A percentile compares a stretch with the other conserved stretches of the same genome.
phyloP scores from a whole-genome alignment of 35 echinoderm and acorn worm species.

The Ophioderma brevispina region DNA sequence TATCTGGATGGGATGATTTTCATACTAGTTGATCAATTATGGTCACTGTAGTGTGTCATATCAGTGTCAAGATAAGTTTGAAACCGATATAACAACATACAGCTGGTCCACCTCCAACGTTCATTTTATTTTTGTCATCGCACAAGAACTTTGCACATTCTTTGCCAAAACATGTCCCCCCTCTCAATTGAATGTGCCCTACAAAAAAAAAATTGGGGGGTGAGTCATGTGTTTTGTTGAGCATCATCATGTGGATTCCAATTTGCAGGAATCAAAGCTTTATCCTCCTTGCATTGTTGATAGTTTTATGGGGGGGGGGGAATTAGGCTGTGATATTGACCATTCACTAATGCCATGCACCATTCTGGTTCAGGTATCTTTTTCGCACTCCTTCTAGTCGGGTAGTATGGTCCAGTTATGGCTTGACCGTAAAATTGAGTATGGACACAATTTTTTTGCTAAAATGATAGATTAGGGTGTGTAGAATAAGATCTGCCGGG shows the following conservation, averaged over 20 bases:
- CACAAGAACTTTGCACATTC: neutral
- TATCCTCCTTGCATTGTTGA: too few relatives aligned
- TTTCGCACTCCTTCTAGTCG: too few relatives aligned
- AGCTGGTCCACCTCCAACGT: constrained; percentile 7
- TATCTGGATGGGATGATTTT: constrained; percentile 17
- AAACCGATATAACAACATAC: neutral
- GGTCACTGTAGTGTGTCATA: neutral
- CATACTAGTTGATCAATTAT: constrained; percentile 20
- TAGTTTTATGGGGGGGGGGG: too few relatives aligned
- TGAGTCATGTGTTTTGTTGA: neutral
- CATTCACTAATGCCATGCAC: too few relatives aligned
- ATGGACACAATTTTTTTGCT: too few relatives aligned
- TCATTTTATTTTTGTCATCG: constrained; percentile 24
- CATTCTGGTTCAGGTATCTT: too few relatives aligned
- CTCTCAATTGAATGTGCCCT: neutral
- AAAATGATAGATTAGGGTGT: too few relatives aligned
- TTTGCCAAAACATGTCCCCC: neutral
- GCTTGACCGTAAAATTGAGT: too few relatives aligned
- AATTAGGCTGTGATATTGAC: too few relatives aligned
- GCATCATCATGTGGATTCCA: neutral
- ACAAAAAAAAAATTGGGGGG: too few relatives aligned
- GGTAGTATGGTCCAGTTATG: too few relatives aligned
- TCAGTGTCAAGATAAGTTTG: neutral
- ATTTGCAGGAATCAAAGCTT: neutral
- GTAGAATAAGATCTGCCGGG: too few relatives aligned